Evolutionary conservation across 2,888 invertebrate species (phyloP).

Genomic region (Steinernema carpocapsae): DNA sequence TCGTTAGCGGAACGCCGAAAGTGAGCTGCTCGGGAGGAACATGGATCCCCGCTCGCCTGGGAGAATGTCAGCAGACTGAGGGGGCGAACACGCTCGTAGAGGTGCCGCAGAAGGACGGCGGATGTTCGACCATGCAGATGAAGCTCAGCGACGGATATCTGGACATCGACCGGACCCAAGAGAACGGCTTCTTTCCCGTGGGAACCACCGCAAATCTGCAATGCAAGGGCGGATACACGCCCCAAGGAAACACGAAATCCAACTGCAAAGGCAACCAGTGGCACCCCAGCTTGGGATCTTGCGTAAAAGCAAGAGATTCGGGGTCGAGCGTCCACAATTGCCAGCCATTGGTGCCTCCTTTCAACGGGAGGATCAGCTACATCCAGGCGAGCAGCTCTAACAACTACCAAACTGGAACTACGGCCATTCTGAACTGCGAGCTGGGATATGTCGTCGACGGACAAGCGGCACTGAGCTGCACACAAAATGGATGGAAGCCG

Average conservation of each 20-base stretch:
- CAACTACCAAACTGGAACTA: slow-evolving; percentile 37
- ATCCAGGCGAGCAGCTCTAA: slow-evolving; percentile 35
- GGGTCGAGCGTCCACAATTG: slow-evolving; percentile 19
- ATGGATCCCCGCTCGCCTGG: slow-evolving; percentile 25
- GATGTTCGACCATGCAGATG: slow-evolving; percentile 35
- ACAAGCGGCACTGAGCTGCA: slow-evolving; percentile 36
- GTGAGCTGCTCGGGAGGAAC: slow-evolving; percentile 29
- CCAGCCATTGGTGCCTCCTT: slow-evolving; percentile 34
- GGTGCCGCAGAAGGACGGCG: neutral
- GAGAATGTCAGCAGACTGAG: slow-evolving; percentile 17
- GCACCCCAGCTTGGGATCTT: slow-evolving; percentile 37
- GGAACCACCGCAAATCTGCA: neutral
- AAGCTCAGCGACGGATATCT: slow-evolving; percentile 24
- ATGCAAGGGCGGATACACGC: slow-evolving; percentile 16
- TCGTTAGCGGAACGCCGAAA: slow-evolving; percentile 16
- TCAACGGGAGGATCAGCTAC: slow-evolving; percentile 34
- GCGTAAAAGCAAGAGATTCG: slow-evolving; percentile 1
- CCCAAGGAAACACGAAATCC: slow-evolving; percentile 3
- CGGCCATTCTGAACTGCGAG: slow-evolving; percentile 39
- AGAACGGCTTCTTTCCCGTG: neutral
- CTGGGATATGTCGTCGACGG: slow-evolving; percentile 38
- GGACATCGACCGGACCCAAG: slow-evolving; percentile 20
- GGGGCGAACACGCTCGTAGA: neutral
- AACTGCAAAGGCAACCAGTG: slow-evolving; percentile 29
- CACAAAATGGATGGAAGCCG: slow-evolving; percentile 35